These are phyloP conservation scores for Poeciliopsis retropinna DNA, from an alignment of 2,113 vertebrate genomes.

Conservation along the genomic window DNA sequence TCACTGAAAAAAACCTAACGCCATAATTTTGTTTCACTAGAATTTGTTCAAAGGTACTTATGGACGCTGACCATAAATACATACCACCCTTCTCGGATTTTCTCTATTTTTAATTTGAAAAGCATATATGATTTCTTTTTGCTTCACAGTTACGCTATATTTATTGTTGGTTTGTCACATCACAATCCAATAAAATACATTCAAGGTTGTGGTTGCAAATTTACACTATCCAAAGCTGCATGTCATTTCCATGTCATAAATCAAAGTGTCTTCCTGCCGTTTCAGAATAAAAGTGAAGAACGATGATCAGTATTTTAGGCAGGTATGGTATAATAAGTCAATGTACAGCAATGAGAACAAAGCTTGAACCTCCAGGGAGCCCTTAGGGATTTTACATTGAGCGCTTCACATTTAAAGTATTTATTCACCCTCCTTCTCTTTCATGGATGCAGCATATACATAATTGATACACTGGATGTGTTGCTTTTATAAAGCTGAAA, in stretches of 20 bases:
- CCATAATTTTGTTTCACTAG: no score
- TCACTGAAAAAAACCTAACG: no score
- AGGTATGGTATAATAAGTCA: conserved; percentile 40
- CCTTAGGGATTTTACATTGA: conserved; percentile 21
- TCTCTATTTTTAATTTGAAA: no score
- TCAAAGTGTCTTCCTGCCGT: conserved; percentile 31
- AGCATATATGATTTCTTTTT: no score
- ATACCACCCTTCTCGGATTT: no score
- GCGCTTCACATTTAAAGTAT: conserved; percentile 38
- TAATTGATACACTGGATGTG: conserved; percentile 37
- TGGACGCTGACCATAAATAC: no score
- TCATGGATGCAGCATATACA: conserved; percentile 22
- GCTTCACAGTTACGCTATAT: no score
- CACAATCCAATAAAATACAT: no score
- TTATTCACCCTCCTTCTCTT: conserved; percentile 29
- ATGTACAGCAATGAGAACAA: conserved; percentile 17
- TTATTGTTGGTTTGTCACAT: no score
- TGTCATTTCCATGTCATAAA: conserved; percentile 22
- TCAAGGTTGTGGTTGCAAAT: not conserved
- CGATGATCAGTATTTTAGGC: conserved; percentile 30
- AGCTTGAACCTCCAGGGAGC: conserved; percentile 28
- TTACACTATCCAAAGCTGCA: conserved; percentile 15
- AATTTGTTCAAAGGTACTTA: no score
- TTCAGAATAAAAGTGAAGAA: conserved; percentile 36
- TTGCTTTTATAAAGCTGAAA: not conserved